A percentile compares a stretch with the other conserved stretches of the same genome.
Evolutionary conservation across 2,797 vertebrate genomes (phyloP).

Genomic region (Tinamus major): DNA sequence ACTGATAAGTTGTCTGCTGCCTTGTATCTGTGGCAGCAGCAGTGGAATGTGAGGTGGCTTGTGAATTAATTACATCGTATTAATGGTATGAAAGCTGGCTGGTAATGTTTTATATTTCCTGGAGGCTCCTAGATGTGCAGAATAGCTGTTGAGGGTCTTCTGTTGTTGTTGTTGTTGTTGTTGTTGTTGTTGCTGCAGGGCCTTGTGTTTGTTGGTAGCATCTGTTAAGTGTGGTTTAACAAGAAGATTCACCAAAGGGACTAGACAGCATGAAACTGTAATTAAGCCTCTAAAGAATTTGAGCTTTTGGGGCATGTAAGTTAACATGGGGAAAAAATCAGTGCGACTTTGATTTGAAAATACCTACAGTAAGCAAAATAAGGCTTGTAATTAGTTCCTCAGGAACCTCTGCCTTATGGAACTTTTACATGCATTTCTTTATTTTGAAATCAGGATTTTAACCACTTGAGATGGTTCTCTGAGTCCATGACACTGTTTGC

Average conservation of each 20-base stretch:
- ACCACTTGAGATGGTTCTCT: background rate
- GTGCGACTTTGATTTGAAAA: conserved; percentile 47
- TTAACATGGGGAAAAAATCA: conserved; percentile 28
- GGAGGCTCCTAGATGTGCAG: conserved; percentile 30
- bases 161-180: background rate
- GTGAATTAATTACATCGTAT: conserved; percentile 64
- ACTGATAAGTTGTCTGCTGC: background rate
- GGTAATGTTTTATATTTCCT: conserved; percentile 63
- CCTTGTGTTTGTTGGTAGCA: conserved; percentile 52
- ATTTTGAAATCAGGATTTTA: background rate
- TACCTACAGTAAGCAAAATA: background rate
- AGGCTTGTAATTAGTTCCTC: background rate
- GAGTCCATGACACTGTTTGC: background rate
- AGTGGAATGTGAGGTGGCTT: conserved; percentile 33
- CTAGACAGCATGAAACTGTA: conserved; percentile 43
- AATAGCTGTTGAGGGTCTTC: conserved; percentile 29
- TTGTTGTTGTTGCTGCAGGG: conserved; percentile 35
- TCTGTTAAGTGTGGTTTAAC: background rate
- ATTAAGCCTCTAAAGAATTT: conserved; percentile 50
- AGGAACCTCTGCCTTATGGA: background rate
- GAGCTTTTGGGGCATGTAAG: conserved; percentile 35
- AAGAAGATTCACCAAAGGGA: conserved; percentile 39
- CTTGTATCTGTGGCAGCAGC: background rate
- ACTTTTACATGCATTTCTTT: background rate
- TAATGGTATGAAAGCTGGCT: conserved; percentile 19